Base-by-base conservation (phyloP, 2,888 invertebrate species). In the Xanthia togata region DNA sequence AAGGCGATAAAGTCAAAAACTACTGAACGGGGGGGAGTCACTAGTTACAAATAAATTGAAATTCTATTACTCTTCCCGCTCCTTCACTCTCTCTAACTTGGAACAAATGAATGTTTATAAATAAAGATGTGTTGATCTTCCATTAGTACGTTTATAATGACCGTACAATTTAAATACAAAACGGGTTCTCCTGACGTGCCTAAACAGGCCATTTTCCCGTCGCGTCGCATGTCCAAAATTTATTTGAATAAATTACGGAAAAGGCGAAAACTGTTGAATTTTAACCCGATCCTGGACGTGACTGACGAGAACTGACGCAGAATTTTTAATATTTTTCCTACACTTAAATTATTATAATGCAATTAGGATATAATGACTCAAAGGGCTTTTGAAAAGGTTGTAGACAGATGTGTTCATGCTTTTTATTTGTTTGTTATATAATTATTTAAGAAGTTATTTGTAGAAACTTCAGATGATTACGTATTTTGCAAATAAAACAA, bases 171-270 rank as follows among this genome's bases (percentile, higher is more conserved):
- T 87, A 82, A 86, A 88, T 87, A 88, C 86, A 86, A 81, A 90
- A 83, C 87, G 88, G 78, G 79, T 82, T 67, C 74, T 70, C 79
- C 70, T 74, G 88, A 85, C 86, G 81, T 87, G 87, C 91, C 92
- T 92, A 92, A 92, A 91, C 91, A 92, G 91, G 90, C 90, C 90
- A 92, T 92, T 92, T 92, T 92, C 93, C 91, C 93, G 89, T 91
- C 91, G 90, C 91, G 93, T 91, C 90, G 90, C 92, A 91, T 93
- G 93, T 93, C 92, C 93, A 90, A 95, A 95, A 94, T 95, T 93
- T 94, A 94, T 93, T 95, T 93, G 95, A 95, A 96, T 96, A 96
- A 95, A 95, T 95, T 95, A 95, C 89, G 89, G 89, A 84, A 89
- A 81, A 90, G 91, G 93, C 92, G 93, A 92, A 92, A 93, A 94